Conservation (phyloP, 2,888 invertebrate species). For the Drosophila recens region DNA sequence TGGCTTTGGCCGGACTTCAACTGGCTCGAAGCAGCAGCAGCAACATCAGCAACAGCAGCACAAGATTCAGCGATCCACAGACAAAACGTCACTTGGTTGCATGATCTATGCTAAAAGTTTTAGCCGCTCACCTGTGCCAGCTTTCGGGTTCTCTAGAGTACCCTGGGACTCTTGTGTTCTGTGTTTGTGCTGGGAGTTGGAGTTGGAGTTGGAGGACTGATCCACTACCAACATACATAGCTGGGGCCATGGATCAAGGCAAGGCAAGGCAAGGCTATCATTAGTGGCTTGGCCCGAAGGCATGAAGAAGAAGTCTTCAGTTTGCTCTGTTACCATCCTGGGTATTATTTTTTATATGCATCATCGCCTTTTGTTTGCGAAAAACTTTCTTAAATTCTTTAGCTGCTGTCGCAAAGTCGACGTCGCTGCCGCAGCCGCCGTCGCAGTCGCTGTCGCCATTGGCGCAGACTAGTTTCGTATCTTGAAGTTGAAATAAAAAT, state of each 20-base stretch:
- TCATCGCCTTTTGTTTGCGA: constrained; percentile 79
- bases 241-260: constrained; percentile 59
- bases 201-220: constrained; percentile 15
- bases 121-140: constrained; percentile 58
- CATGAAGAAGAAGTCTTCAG: constrained; percentile 32
- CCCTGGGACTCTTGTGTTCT: constrained; percentile 3
- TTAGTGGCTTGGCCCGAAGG: constrained; percentile 62
- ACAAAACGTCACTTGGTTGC: constrained; percentile 75
- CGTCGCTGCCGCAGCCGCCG: constrained; percentile 14
- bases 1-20: constrained; percentile 18
- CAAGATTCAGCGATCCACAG: constrained; percentile 30
- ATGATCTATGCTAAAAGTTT: constrained; percentile 70
- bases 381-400: constrained; percentile 81
- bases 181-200: constrained; percentile 7
- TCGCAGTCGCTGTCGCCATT: constrained; percentile 50
- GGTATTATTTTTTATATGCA: constrained; percentile 52
- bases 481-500: constrained; percentile 83
- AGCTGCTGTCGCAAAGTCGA: constrained; percentile 45
- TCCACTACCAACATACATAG: constrained; percentile 26
- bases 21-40: constrained; percentile 21
- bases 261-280: constrained; percentile 73
- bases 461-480: constrained; percentile 76
- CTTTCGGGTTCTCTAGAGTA: background rate
- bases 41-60: background rate
- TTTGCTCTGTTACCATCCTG: constrained; percentile 34